These are phyloP conservation scores for Acronicta aceris DNA, from an alignment of 2,888 invertebrate species.

Conservation along the genomic window DNA sequence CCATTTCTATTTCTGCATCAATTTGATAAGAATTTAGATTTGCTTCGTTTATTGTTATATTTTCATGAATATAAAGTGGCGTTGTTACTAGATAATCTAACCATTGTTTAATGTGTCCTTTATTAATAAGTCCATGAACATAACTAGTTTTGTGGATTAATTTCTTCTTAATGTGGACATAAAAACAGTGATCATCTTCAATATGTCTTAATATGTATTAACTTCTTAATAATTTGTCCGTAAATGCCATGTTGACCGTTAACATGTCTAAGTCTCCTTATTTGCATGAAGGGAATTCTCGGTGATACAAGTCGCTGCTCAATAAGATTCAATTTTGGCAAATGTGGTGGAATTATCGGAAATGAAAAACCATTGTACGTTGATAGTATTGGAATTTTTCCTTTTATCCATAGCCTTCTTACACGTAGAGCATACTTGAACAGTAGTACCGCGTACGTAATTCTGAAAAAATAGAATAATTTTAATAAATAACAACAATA, in stretches of 20 bases:
- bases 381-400: slow-evolving; percentile 43
- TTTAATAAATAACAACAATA: too few species aligned
- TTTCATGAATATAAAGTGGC: slow-evolving; percentile 52
- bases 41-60: slow-evolving; percentile 51
- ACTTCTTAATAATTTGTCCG: slow-evolving; percentile 61
- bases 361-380: slow-evolving; percentile 57
- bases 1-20: slow-evolving; percentile 20
- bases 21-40: slow-evolving; percentile 8
- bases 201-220: slow-evolving; percentile 59
- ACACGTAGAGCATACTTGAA: slow-evolving; percentile 53
- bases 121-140: slow-evolving; percentile 50
- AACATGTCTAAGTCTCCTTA: slow-evolving; percentile 58
- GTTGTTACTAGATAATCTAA: slow-evolving; percentile 51
- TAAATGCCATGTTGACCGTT: slow-evolving; percentile 55
- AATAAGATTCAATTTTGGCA: slow-evolving; percentile 53
- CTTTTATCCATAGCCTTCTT: slow-evolving; percentile 40
- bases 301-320: slow-evolving; percentile 57
- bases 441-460: slow-evolving; percentile 46
- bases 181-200: slow-evolving; percentile 47
- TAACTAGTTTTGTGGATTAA: slow-evolving; percentile 54
- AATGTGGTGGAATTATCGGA: slow-evolving; percentile 56
- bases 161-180: slow-evolving; percentile 50
- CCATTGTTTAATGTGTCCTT: slow-evolving; percentile 53
- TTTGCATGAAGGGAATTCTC: slow-evolving; percentile 61
- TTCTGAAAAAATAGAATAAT: slow-evolving; percentile 19